Percentiles rank a stretch among this genome's conserved stretches.
Conservation (phyloP, 2,113 vertebrate species). For the Chloropsis hardwickii region DNA sequence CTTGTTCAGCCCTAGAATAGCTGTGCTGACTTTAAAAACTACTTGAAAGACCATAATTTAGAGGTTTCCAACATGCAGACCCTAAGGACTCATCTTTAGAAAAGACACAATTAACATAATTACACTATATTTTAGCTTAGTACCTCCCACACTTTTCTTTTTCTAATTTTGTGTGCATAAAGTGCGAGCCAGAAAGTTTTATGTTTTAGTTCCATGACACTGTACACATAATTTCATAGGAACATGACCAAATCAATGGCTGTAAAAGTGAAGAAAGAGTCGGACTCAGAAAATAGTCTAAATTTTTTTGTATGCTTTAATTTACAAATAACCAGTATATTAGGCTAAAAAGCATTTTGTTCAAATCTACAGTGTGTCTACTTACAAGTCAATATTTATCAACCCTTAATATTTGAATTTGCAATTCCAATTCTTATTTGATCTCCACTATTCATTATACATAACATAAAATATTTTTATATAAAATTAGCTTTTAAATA, state of each 20-base stretch:
- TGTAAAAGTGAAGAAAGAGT: background rate
- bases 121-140: background rate
- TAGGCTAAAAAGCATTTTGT: conserved; percentile 3
- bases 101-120: background rate
- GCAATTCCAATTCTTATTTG: conserved; percentile 38
- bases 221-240: background rate
- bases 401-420: conserved; percentile 25
- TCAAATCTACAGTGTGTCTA: background rate
- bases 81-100: background rate
- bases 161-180: background rate
- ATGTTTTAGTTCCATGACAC: background rate
- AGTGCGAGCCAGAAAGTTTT: background rate
- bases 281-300: background rate
- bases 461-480: background rate
- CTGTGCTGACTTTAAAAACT: background rate
- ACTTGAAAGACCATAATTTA: background rate
- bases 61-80: background rate
- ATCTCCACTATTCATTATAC: conserved; percentile 20
- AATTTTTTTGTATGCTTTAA: background rate
- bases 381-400: conserved; percentile 48
- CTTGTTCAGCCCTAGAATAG: background rate
- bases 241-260: background rate
- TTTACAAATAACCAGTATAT: background rate
- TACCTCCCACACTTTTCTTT: background rate
- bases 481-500: background rate